Evolutionary conservation across 1,140 invertebrate species (phyloP).

Genomic region (Cheumatopsyche charites): DNA sequence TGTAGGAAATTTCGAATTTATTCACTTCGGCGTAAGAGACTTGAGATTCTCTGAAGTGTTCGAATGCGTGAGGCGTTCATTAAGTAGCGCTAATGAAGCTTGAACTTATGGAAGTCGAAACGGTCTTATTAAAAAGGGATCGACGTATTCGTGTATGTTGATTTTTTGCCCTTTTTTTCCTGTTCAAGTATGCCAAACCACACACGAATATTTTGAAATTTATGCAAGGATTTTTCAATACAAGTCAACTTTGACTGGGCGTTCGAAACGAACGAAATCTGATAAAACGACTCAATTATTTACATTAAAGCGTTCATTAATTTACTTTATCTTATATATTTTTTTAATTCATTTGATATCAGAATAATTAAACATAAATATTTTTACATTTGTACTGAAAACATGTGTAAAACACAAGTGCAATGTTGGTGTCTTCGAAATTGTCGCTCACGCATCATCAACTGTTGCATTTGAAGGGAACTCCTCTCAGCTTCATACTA

Average conservation of each 20-base stretch:
- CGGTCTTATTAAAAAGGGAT: constrained; percentile 39
- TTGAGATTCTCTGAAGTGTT: not conserved
- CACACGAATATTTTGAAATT: constrained; percentile 24
- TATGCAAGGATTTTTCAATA: not conserved
- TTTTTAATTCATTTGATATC: no score
- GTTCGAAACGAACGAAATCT: not conserved
- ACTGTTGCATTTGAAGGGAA: constrained; percentile 55
- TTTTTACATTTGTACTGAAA: no score
- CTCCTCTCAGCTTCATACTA: constrained; percentile 56
- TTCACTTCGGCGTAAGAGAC: not conserved
- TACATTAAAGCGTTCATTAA: no score
- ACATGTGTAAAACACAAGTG: constrained; percentile 19
- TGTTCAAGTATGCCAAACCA: constrained; percentile 27
- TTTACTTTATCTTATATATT: no score
- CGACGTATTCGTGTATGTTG: constrained; percentile 15
- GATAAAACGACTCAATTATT: no score
- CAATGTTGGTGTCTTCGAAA: constrained; percentile 23
- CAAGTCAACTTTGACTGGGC: not conserved
- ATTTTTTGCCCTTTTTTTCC: constrained; percentile 15
- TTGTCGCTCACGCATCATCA: constrained; percentile 63
- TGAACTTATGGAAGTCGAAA: constrained; percentile 52
- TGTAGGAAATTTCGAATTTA: no score
- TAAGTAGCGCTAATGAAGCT: constrained; percentile 62
- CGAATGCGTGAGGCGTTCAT: constrained; percentile 51
- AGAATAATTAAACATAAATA: no score